Base-by-base conservation (phyloP, 2,888 invertebrate species). In the Phlogophora meticulosa region DNA sequence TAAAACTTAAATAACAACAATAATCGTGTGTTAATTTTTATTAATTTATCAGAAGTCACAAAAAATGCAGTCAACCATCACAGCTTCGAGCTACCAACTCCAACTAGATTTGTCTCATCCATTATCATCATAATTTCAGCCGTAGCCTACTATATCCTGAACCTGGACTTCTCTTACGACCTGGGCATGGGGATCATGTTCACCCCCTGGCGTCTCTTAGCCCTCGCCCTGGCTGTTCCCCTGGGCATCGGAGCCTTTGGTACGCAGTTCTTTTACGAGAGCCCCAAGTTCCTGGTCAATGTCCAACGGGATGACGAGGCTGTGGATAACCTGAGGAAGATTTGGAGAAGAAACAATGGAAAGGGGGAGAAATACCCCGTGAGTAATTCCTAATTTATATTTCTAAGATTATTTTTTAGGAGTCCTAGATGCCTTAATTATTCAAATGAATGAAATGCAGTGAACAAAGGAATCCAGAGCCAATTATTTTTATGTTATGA, bases 261-360 rank as follows among this genome's bases (percentile, higher is more conserved):
- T 0, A 87, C 96, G 10, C 90, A 94, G 28, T 93, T 96, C 68
- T 95, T 96, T 72, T 96, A 97, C n/a, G 97, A 98, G 86, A 97
- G 97, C 84, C 97, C 97, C 0, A 97, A 97, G 87, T 98, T 97
- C 85, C 88, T 97, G 2, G 96, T 97, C 90, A 96, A 96, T 34
- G 94, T 94, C 53, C 96, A 96, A 5, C 90, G 93, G 34, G 95
- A 96, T 65, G 93, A 95, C 1, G 96, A 97, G 73, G 97, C 97
- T 0, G 76, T 97, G n/a, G 77, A 91, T n/a, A 93, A 96, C 11
- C 94, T 97, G 68, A 88, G 87, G 63, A 92, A 88, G 67, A 96
- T 97, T 2, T 97, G 96, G 85, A 84, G 88, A 0, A 88, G 93
- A 51, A 97, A 97, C 84, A 96, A 96, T 7, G 81, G 83, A 0